Evolutionary conservation across 1,140 invertebrate genomes (phyloP).

Genomic region (Diuraphis noxia): DNA sequence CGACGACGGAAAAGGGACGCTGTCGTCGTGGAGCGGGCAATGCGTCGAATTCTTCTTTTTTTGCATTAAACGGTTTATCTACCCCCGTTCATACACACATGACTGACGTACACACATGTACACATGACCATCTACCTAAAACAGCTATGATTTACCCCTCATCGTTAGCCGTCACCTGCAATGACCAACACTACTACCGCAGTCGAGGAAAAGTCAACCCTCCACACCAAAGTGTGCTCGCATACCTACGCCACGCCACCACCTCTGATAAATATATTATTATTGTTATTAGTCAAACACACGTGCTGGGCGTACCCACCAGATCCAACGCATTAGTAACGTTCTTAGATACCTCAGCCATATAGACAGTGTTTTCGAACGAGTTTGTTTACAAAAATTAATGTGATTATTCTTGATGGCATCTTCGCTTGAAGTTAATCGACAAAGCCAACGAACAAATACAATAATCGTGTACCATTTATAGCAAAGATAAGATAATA

Average conservation of each 20-base stretch:
- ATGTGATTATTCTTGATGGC: not conserved
- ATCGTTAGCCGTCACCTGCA: not conserved
- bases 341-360: not conserved
- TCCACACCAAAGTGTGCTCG: not conserved
- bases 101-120: not conserved
- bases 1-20: not conserved
- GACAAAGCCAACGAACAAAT: not conserved
- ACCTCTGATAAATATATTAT: not conserved
- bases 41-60: not conserved
- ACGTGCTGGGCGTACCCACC: not conserved
- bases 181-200: not conserved
- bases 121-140: not conserved
- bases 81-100: not conserved
- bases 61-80: slow-evolving; percentile 23
- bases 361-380: not conserved
- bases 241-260: not conserved
- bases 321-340: not conserved
- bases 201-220: not conserved
- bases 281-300: not conserved
- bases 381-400: not conserved
- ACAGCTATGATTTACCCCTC: not conserved
- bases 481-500: not conserved
- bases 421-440: fast-evolving
- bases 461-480: not conserved
- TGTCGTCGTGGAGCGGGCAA: not conserved